A percentile compares a stretch with the other conserved stretches of the same genome.
Evolutionary conservation across 2,888 invertebrate species (phyloP).

Genomic region (Parelbella ahira): DNA sequence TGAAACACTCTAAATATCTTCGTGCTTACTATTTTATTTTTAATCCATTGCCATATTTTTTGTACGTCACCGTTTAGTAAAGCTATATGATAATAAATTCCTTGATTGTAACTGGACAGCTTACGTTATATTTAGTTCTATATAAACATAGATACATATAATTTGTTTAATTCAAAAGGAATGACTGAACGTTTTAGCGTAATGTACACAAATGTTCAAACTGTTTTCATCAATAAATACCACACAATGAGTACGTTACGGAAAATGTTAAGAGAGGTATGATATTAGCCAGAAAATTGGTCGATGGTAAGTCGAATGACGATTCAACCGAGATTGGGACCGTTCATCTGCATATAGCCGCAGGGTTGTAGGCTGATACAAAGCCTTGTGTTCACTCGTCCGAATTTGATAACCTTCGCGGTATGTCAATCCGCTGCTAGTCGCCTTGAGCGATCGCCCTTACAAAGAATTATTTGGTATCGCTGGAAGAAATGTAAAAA

Average conservation of each 20-base stretch:
- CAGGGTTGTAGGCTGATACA: slow-evolving; percentile 26
- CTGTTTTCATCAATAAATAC: too few species aligned
- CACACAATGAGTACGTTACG: too few species aligned
- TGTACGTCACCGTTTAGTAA: too few species aligned
- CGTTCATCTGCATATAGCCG: slow-evolving; percentile 18
- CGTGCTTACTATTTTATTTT: slow-evolving; percentile 34
- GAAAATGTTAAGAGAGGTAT: too few species aligned
- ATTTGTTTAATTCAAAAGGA: too few species aligned
- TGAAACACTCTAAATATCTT: slow-evolving; percentile 63
- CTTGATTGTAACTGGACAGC: too few species aligned
- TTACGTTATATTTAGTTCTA: too few species aligned
- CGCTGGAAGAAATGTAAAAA: too few species aligned
- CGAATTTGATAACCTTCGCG: slow-evolving; percentile 41
- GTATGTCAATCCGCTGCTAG: slow-evolving; percentile 25
- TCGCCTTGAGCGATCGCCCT: slow-evolving; percentile 11
- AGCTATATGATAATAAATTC: too few species aligned
- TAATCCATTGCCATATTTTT: not conserved
- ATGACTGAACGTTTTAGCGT: too few species aligned
- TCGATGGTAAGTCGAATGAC: slow-evolving; percentile 2
- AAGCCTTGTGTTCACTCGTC: slow-evolving; percentile 36
- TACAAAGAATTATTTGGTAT: slow-evolving; percentile 18
- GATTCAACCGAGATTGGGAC: slow-evolving; percentile 14
- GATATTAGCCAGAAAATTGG: not conserved
- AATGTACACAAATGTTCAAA: too few species aligned
- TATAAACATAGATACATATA: too few species aligned